These are phyloP conservation scores for Pluvialis apricaria DNA, from an alignment of 2,113 vertebrate genomes.

Conservation along the genomic window DNA sequence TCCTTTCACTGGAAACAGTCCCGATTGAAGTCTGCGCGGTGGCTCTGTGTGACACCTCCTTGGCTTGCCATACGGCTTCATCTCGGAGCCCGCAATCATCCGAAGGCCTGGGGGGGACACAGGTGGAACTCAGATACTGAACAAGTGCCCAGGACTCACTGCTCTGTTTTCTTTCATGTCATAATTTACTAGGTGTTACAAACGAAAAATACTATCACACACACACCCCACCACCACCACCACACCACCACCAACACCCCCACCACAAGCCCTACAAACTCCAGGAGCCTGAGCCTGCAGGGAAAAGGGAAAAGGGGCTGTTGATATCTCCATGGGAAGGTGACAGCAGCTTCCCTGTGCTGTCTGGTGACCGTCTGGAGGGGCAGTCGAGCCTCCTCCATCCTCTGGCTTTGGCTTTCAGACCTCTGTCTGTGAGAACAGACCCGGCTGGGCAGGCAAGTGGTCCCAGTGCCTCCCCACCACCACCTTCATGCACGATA, in stretches of 20 bases:
- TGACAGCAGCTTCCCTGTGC: neutral
- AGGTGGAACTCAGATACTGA: neutral
- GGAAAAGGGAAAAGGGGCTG: neutral
- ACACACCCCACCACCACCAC: neutral
- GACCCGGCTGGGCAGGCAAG: neutral
- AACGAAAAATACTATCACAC: neutral
- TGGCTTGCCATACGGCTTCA: neutral
- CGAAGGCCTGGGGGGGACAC: neutral
- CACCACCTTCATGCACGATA: neutral
- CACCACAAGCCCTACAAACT: neutral
- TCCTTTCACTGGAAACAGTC: neutral
- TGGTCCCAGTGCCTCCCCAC: neutral
- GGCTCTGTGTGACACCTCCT: neutral
- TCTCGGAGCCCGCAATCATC: neutral
- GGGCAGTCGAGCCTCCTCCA: neutral
- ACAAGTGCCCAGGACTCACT: neutral
- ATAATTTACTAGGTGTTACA: neutral
- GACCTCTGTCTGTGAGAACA: neutral
- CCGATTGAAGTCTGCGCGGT: neutral
- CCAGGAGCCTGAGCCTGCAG: neutral
- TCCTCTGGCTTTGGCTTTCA: neutral
- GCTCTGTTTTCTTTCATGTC: neutral
- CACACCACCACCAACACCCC: too few species aligned
- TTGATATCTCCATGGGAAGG: neutral
- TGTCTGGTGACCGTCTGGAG: neutral